Percentiles rank a stretch among this genome's conserved stretches.
These are phyloP conservation scores for Galago senegalensis DNA, from an alignment of 2,797 vertebrate species.

Conservation along the genomic window DNA sequence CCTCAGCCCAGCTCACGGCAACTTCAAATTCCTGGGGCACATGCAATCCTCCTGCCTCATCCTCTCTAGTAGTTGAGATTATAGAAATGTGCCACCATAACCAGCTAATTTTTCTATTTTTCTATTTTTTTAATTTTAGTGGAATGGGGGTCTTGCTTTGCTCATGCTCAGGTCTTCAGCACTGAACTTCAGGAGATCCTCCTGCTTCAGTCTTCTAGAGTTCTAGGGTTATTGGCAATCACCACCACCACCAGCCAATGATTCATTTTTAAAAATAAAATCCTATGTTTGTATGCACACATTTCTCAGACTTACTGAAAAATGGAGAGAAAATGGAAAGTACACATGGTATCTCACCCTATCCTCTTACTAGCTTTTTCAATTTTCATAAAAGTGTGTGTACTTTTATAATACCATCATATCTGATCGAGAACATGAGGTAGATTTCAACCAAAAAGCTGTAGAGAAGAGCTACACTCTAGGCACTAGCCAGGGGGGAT, in stretches of 20 bases:
- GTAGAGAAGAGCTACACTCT: background rate
- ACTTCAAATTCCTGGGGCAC: too few relatives aligned
- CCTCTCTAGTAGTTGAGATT: too few relatives aligned
- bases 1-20: too few relatives aligned
- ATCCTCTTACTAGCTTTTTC: background rate
- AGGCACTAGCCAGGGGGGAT: constrained; percentile 31
- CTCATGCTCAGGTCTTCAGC: too few relatives aligned
- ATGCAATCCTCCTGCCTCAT: too few relatives aligned
- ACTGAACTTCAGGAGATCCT: too few relatives aligned
- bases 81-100: too few relatives aligned
- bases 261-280: background rate
- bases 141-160: too few relatives aligned
- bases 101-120: too few relatives aligned
- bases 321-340: background rate
- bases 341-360: background rate
- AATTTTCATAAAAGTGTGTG: background rate
- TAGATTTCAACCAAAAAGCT: background rate
- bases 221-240: too few relatives aligned
- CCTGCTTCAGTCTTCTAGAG: too few relatives aligned
- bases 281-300: background rate
- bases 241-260: background rate
- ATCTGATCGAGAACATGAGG: background rate
- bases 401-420: background rate
- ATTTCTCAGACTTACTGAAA: background rate
- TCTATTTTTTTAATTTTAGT: too few relatives aligned